Evolutionary conservation across 1,140 invertebrate species (phyloP), one percentile per base, ranked within the genome.

Genomic region (Mercenaria mercenaria): DNA sequence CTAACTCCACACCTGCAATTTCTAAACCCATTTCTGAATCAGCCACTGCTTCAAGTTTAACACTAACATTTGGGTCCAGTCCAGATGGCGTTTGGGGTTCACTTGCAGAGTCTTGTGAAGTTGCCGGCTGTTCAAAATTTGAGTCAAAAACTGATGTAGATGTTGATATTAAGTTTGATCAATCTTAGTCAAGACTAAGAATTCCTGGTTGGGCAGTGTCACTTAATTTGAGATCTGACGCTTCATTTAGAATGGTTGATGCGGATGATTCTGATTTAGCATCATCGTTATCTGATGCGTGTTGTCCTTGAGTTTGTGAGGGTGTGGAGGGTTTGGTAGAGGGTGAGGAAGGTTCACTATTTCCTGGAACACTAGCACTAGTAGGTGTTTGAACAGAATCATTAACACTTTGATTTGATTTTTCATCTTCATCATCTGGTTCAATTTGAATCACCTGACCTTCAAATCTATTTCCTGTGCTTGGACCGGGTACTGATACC

Each of bases 391-490:
- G n/a, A n/a, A n/a, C n/a, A 47, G 39, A 47, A 41, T 64, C 79
- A 43, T 20, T 41, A 41, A 32, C 72, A 81, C 50, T 52, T 64
- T 81, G 79, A 32, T 81, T 81, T 59, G 79, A 59, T 37, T 80
- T 50, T 2, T 80, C 76, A 8, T 56, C 47, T 39, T 81, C 77
- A 61, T 83, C 81, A n/a, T 67, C 64, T 23, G 59, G 81, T 83
- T 83, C 81, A 39, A 83, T 69, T 69, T 83, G 67, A 83, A 83
- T 83, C 59, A 83, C 81, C 43, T 81, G 79, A 52, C 79, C 79
- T 37, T 64, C 79, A 29, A 50, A 13, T 77, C 52, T 77, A 50
- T 77, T 50, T 32, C 74, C 41, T 20, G 79, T 11, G 13, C 79
- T 59, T 26, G 50, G 32, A 4, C 72, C 72, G 10, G 72, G 72